Evolutionary conservation across 2,113 vertebrate species (phyloP).

Genomic region (Mustelus asterias): DNA sequence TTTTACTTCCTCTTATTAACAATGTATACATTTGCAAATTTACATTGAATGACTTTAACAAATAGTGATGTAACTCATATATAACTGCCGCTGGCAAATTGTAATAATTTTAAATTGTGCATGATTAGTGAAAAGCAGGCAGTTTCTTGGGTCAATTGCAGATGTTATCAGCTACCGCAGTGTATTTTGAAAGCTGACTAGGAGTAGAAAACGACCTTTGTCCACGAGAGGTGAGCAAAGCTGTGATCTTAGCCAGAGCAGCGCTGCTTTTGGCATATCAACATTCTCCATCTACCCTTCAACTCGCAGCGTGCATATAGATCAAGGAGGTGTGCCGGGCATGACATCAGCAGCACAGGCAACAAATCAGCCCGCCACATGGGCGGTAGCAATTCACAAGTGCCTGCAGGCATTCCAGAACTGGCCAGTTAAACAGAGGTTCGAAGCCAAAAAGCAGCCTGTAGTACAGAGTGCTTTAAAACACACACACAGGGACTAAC

Average conservation of each 20-base stretch:
- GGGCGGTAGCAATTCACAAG: constrained; percentile 4
- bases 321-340: constrained; percentile 24
- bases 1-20: background rate
- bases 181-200: background rate
- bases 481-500: background rate
- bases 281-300: constrained; percentile 3
- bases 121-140: background rate
- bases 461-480: background rate
- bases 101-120: background rate
- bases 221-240: background rate
- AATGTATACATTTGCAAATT: background rate
- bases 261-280: background rate
- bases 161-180: background rate
- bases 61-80: background rate
- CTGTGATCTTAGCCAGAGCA: background rate
- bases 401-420: constrained; percentile 28
- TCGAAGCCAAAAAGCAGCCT: background rate
- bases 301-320: background rate
- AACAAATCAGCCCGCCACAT: constrained; percentile 27
- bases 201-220: background rate
- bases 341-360: background rate
- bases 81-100: background rate
- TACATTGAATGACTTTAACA: background rate
- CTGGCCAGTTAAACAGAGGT: background rate
- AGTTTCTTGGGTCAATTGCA: background rate